Conservation (phyloP, 2,888 invertebrate genomes). For the Tinea pellionella region DNA sequence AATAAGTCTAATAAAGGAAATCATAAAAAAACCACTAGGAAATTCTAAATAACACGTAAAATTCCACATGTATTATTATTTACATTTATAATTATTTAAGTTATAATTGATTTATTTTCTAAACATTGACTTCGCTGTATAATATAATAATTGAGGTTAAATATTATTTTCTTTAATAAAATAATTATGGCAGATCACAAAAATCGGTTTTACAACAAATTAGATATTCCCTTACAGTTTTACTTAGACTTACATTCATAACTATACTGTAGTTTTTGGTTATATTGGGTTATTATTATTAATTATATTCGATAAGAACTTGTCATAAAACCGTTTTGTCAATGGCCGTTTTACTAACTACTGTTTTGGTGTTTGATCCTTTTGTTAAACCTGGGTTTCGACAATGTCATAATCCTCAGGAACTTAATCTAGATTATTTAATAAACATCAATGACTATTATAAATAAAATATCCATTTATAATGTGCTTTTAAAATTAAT, state of each 20-base stretch:
- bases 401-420: slow-evolving; percentile 62
- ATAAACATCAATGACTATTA: slow-evolving; percentile 14
- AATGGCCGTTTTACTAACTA: slow-evolving; percentile 41
- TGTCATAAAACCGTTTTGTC: background rate
- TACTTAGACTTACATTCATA: background rate
- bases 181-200: background rate
- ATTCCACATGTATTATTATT: no score
- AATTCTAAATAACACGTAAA: no score
- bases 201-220: slow-evolving; percentile 5
- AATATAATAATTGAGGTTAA: slow-evolving; percentile 44
- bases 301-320: background rate
- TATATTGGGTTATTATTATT: background rate
- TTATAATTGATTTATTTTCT: background rate
- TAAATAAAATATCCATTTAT: background rate
- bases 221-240: background rate
- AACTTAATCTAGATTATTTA: slow-evolving; percentile 42
- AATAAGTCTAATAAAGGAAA: no score
- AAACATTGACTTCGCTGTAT: slow-evolving; percentile 4
- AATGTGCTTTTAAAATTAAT: slow-evolving; percentile 9
- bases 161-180: slow-evolving; percentile 38
- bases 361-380: slow-evolving; percentile 65
- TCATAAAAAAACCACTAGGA: no score
- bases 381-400: slow-evolving; percentile 42
- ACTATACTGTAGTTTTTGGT: background rate
- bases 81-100: background rate